These are phyloP conservation scores for Leptodactylus fallax DNA, from an alignment of 2,797 vertebrate genomes.

Conservation along the genomic window DNA sequence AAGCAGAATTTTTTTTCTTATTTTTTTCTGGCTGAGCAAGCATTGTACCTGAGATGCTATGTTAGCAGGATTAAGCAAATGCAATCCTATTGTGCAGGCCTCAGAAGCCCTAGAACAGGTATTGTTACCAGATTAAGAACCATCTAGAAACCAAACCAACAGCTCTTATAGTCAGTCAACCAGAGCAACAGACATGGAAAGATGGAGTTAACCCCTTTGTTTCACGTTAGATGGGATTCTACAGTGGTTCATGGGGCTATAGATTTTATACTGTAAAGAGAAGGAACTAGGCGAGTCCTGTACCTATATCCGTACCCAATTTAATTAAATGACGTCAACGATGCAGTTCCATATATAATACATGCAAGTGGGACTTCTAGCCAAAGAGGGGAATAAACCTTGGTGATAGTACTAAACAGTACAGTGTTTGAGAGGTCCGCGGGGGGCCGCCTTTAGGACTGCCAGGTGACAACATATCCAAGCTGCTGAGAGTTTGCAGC, in stretches of 20 bases:
- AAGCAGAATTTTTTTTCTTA: neutral
- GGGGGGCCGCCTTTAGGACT: no score
- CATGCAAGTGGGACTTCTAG: no score
- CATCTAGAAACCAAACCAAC: constrained; percentile 22
- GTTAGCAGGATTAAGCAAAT: constrained; percentile 35
- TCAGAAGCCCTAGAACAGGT: constrained; percentile 37
- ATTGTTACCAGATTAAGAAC: constrained; percentile 57
- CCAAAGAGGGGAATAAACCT: no score
- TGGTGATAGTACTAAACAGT: no score
- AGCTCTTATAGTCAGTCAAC: constrained; percentile 27
- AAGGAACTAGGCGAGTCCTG: no score
- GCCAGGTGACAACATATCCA: no score
- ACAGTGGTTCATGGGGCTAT: neutral
- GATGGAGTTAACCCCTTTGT: constrained; percentile 13
- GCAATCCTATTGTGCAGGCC: constrained; percentile 23
- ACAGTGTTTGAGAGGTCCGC: no score
- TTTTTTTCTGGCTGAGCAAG: constrained; percentile 16
- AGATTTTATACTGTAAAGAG: neutral
- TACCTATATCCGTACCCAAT: no score
- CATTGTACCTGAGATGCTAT: constrained; percentile 36
- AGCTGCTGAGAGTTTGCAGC: no score
- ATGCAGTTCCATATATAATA: no score
- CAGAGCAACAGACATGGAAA: neutral
- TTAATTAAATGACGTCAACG: no score
- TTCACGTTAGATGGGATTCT: neutral